Percentiles rank a stretch among this genome's conserved stretches.
Evolutionary conservation across 2,113 vertebrate genomes (phyloP).

Genomic region (Monopterus albus): DNA sequence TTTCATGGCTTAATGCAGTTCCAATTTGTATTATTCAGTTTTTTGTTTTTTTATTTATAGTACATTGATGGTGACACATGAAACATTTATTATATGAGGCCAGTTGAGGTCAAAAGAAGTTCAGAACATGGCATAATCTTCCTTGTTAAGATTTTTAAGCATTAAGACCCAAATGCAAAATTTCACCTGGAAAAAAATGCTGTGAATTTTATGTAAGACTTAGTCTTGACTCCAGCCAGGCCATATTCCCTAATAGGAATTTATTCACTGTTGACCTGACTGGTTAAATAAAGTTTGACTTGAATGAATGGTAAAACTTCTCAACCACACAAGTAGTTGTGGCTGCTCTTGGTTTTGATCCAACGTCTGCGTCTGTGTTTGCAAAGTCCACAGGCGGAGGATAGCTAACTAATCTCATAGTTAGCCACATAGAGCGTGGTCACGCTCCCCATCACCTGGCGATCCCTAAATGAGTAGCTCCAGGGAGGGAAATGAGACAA

Average conservation of each 20-base stretch:
- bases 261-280: constrained; percentile 38
- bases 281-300: constrained; percentile 40
- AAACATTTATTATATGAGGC: constrained; percentile 29
- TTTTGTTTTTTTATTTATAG: constrained; percentile 13
- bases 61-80: constrained; percentile 30
- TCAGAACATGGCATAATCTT: constrained; percentile 1
- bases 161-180: constrained; percentile 4
- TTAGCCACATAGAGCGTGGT: constrained; percentile 53
- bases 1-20: constrained; percentile 26
- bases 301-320: constrained; percentile 20
- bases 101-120: constrained; percentile 13
- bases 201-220: constrained; percentile 13
- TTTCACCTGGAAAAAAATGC: constrained; percentile 5
- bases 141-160: constrained; percentile 4
- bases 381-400: constrained; percentile 52
- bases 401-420: constrained; percentile 57
- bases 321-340: constrained; percentile 31
- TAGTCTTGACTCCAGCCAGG: constrained; percentile 34
- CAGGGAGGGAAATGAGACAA: constrained; percentile 27
- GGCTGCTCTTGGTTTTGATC: constrained; percentile 40
- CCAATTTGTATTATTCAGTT: background rate
- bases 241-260: constrained; percentile 20
- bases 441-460: constrained; percentile 55
- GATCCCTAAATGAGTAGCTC: constrained; percentile 62
- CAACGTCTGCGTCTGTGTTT: constrained; percentile 36